Base-by-base conservation (phyloP, 1,140 invertebrate genomes). In the Atopsyche davidsoni region DNA sequence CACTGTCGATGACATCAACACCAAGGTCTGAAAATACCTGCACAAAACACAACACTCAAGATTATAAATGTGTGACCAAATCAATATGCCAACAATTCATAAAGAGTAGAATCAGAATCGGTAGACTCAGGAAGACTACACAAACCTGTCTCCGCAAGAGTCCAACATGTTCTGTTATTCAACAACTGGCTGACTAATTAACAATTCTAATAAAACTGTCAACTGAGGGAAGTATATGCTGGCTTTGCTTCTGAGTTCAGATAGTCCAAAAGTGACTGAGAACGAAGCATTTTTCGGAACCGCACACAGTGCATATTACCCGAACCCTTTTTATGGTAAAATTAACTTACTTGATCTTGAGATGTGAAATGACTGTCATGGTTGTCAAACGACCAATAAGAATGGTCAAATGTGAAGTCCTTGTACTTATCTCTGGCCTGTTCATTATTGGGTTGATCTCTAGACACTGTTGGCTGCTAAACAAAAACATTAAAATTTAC, bases 361-460 rank as follows among this genome's bases (percentile, higher is more conserved):
- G 83, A 81, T 18, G 85, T 83, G 74, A 84, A 92, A 65, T 89
- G 79, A 2, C 65, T 62, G 61, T 89, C 87, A 18, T 68, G 69
- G 18, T 72, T 62, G 60, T 87, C 80, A 62, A 78, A 88, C 22
- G 90, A 93, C 89, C 89, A 94, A 64, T 94, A 94, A 0, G 89
- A 92, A 63, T 89, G 86, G 76, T 95, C 92, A 70, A 93, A 95
- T 18, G 89, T 93, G 63, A 95, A 95, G 63, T 92, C 88, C 68
- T 92, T 91, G 66, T 81, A 81, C 62, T 83, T 77, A 58, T 85
- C 82, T 35, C 79, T 73, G 18, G 72, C 76, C 36, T 68, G 69
- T 52, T 80, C 79, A 60, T 74, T 66, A n/a, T 42, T 19, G 17
- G 59, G 54, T 63, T 62, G 52, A 62, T 66, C 31, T 63, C 61